phyloP scores from a whole-genome alignment of 2,113 vertebrate genomes.

The Cheilinus undulatus region DNA sequence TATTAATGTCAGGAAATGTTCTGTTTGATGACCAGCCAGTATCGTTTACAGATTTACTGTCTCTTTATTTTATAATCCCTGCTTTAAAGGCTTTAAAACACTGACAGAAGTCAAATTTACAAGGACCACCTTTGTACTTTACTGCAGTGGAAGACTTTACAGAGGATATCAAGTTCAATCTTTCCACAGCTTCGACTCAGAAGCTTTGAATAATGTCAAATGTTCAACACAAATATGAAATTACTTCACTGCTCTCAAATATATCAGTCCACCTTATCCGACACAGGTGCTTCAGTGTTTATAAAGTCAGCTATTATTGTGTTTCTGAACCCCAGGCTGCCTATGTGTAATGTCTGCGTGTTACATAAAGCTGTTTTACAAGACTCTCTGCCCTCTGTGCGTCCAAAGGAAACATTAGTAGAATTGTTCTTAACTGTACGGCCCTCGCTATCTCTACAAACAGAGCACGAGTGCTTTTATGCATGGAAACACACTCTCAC shows the following conservation, averaged over 20 bases:
- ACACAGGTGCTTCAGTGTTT: background rate
- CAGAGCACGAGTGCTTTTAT: constrained; percentile 56
- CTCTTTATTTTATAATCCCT: too few relatives aligned
- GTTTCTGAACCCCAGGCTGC: too few relatives aligned
- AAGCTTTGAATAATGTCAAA: background rate
- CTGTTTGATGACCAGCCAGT: too few relatives aligned
- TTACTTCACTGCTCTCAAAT: background rate
- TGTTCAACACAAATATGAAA: background rate
- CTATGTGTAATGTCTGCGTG: constrained; percentile 23
- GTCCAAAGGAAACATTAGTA: constrained; percentile 56
- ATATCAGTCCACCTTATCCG: background rate
- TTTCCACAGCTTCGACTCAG: background rate
- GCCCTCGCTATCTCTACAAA: constrained; percentile 62
- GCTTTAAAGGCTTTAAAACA: background rate
- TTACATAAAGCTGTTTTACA: constrained; percentile 57
- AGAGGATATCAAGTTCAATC: background rate
- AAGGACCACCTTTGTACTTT: background rate
- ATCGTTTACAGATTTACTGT: too few relatives aligned
- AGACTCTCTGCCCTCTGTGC: constrained; percentile 25
- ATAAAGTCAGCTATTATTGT: too few relatives aligned
- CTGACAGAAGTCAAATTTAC: background rate
- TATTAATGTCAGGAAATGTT: too few relatives aligned
- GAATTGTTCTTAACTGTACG: constrained; percentile 46
- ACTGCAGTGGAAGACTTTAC: background rate
- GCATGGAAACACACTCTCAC: constrained; percentile 39